These are phyloP conservation scores for Hydrophis major DNA, from an alignment of 2,797 vertebrate genomes.

Conservation along the genomic window DNA sequence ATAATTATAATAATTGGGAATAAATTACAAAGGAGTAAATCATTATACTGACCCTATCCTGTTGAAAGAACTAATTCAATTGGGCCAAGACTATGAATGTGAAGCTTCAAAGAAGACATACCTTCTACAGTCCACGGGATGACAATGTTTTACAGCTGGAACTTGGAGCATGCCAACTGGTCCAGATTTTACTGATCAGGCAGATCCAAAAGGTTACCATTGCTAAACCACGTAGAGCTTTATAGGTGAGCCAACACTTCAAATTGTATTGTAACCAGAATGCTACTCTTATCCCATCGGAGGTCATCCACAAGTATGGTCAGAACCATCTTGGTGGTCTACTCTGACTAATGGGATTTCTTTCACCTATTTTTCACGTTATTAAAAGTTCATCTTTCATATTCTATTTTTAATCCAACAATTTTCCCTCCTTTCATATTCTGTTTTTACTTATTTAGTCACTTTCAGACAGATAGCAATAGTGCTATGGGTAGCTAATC, in stretches of 20 bases:
- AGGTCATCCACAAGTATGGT: neutral
- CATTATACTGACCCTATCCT: neutral
- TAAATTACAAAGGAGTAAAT: neutral
- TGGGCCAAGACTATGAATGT: neutral
- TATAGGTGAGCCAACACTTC: neutral
- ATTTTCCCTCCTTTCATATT: neutral
- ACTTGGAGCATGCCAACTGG: neutral
- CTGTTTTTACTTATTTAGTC: neutral
- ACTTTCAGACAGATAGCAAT: neutral
- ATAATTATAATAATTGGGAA: neutral
- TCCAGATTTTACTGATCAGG: neutral
- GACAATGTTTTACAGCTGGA: neutral
- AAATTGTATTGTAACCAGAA: neutral
- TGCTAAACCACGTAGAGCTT: neutral
- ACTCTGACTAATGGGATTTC: neutral
- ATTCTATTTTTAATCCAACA: neutral
- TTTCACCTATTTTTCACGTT: neutral
- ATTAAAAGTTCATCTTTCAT: neutral
- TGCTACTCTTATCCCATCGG: neutral
- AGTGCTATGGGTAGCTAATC: neutral
- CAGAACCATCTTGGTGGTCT: neutral
- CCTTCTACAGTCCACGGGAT: neutral
- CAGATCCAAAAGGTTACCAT: neutral
- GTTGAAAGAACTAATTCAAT: neutral
- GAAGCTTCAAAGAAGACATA: neutral